Evolutionary conservation across 2,797 vertebrate genomes (phyloP), one percentile per base, ranked within the genome.

Genomic region (Pogonophryne albipinna): DNA sequence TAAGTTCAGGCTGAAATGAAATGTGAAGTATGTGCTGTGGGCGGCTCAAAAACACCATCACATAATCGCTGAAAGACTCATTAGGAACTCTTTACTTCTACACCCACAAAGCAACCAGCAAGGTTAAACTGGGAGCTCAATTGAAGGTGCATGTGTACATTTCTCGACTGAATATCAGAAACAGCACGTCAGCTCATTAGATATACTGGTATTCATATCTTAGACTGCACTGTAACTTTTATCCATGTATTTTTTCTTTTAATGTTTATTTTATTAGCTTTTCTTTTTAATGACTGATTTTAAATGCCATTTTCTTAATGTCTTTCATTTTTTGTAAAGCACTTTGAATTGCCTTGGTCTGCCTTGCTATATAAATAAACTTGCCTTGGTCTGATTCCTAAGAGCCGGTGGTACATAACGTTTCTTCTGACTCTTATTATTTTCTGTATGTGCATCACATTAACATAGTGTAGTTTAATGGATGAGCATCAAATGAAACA

Each of bases 141-240:
- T 20, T n/a, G n/a, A n/a, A n/a, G n/a, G n/a, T n/a, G n/a, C n/a
- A n/a, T n/a, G n/a, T n/a, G n/a, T n/a, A n/a, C n/a, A n/a, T n/a
- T n/a, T n/a, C n/a, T n/a, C n/a, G n/a, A n/a, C n/a, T n/a, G n/a
- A n/a, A n/a, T n/a, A n/a, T n/a, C n/a, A n/a, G n/a, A n/a, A n/a
- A n/a, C 10, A 60, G 19, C 38, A 4, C 73, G 15, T 79, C 55
- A 68, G 34, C 59, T 69, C 59, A 61, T 75, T 61, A 83, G 38
- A 20, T 56, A 34, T 1, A 5, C 20, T n/a, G n/a, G n/a, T n/a
- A n/a, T n/a, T n/a, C n/a, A n/a, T n/a, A n/a, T n/a, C n/a, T n/a
- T n/a, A n/a, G n/a, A n/a, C n/a, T n/a, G n/a, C n/a, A n/a, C n/a
- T n/a, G n/a, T n/a, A n/a, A n/a, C n/a, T n/a, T n/a, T n/a, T n/a